phyloP scores from a whole-genome alignment of 2,888 invertebrate genomes.

The Lacanobia oleracea region DNA sequence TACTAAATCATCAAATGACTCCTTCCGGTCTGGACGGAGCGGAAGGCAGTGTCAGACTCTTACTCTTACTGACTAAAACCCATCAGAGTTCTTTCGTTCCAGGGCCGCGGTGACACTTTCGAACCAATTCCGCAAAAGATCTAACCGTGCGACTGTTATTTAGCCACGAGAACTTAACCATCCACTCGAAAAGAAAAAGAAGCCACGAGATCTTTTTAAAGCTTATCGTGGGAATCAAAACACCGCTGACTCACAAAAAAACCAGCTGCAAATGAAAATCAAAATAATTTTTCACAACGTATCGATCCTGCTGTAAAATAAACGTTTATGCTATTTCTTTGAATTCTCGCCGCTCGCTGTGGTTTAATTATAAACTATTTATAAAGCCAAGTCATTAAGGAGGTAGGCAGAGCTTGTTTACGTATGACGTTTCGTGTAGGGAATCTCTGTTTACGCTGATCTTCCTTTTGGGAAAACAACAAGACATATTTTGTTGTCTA shows the following conservation, averaged over 20 bases:
- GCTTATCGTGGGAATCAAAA: constrained; percentile 20
- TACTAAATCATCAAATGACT: too few species aligned
- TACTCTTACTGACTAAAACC: too few species aligned
- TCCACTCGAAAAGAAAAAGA: too few species aligned
- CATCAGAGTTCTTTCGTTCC: too few species aligned
- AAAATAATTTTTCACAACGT: constrained; percentile 11
- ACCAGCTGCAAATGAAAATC: constrained; percentile 7
- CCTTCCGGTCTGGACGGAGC: too few species aligned
- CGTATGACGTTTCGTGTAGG: constrained; percentile 24
- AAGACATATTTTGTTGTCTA: constrained; percentile 9
- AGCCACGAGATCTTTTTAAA: too few species aligned
- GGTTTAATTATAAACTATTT: constrained; percentile 54
- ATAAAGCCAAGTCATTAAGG: constrained; percentile 30
- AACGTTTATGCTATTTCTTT: constrained; percentile 36
- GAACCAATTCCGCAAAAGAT: too few species aligned
- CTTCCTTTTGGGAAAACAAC: constrained; percentile 32
- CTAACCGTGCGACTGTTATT: too few species aligned
- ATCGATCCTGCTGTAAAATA: constrained; percentile 10
- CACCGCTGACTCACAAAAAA: constrained; percentile 3
- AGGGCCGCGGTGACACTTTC: too few species aligned
- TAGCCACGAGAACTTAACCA: too few species aligned
- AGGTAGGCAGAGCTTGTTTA: constrained; percentile 30
- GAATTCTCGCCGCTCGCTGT: constrained; percentile 39
- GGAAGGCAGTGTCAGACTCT: too few species aligned
- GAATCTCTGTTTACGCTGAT: constrained; percentile 3